phyloP scores from a whole-genome alignment of 2,888 invertebrate species.

The Limnephilus marmoratus region DNA sequence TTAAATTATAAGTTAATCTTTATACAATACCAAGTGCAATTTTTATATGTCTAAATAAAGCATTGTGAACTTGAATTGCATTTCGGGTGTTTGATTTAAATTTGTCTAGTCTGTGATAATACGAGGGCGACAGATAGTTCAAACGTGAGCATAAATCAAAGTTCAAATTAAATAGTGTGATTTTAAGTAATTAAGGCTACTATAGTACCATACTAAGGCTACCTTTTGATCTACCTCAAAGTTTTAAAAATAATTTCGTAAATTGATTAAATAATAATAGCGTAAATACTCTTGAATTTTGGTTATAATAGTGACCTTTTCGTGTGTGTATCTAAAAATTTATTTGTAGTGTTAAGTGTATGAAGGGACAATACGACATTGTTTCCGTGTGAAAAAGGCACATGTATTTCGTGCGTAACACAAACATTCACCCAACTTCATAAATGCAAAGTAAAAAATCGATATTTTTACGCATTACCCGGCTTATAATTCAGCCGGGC shows the following conservation, averaged over 20 bases:
- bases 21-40: not conserved
- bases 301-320: not conserved
- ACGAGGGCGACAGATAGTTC: not conserved
- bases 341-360: not conserved
- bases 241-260: not conserved
- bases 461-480: conserved; percentile 78
- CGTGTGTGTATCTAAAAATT: not conserved
- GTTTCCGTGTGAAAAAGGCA: conserved; percentile 38
- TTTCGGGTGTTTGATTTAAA: not conserved
- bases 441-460: conserved; percentile 70
- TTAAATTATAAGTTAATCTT: not conserved
- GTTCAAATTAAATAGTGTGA: conserved; percentile 50
- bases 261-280: not conserved
- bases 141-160: conserved; percentile 41
- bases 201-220: no score
- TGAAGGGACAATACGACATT: not conserved
- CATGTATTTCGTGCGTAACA: conserved; percentile 57
- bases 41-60: not conserved
- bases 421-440: conserved; percentile 45
- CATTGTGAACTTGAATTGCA: not conserved
- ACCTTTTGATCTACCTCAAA: conserved; percentile 39
- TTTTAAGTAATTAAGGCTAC: not conserved
- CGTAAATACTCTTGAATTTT: not conserved
- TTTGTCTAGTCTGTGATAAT: conserved; percentile 44
- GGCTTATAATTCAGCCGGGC: conserved; percentile 46